Base-by-base conservation (phyloP, 2,888 invertebrate species). In the Archips crataeganus region DNA sequence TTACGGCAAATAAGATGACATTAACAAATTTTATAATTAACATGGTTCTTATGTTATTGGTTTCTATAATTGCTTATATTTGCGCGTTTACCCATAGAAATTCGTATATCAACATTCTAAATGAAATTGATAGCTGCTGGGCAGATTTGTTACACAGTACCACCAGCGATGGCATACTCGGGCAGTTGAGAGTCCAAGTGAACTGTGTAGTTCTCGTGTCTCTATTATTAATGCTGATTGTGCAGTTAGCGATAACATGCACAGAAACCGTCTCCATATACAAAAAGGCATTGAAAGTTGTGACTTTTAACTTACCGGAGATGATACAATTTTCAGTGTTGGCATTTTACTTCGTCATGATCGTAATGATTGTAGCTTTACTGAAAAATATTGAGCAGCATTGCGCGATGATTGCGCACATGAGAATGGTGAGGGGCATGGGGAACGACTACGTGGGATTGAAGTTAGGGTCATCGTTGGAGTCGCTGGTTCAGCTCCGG, bases 141-240 rank as follows among this genome's bases (percentile, higher is more conserved):
- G 54, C 51, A 4, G 70, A 49, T 34, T 32, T 74, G n/a, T 45
- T 70, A 2, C 11, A 73, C 15, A 62, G 49, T 47, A 10, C 49
- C 2, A 60, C 45, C 13, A 73, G 60, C 36, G 54, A 59, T 2
- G 23, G 34, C 10, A 65, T 74, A 60, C n/a, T 74, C 1, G 69
- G 65, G 15, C 60, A 36, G 13, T 34, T 74, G 5, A 64, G 74
- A 6, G 54, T 70, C 9, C 36, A 54, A 60, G 54, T 70, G 4
- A 74, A 74, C 60, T 74, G 74, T 6, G 42, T 42, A 3, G n/a
- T 74, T 42, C 60, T 70, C 60, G 74, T 69, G 2, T 23, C 60
- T 23, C 34, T 70, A 6, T 10, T 54, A 2, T 32, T 74, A 4
- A 45, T 60, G 15, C 64, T 61, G 51, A 10, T 74, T 13, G 15